Evolutionary conservation across 1,140 invertebrate genomes (phyloP), one percentile per base, ranked within the genome.

Genomic region (Varroa destructor): DNA sequence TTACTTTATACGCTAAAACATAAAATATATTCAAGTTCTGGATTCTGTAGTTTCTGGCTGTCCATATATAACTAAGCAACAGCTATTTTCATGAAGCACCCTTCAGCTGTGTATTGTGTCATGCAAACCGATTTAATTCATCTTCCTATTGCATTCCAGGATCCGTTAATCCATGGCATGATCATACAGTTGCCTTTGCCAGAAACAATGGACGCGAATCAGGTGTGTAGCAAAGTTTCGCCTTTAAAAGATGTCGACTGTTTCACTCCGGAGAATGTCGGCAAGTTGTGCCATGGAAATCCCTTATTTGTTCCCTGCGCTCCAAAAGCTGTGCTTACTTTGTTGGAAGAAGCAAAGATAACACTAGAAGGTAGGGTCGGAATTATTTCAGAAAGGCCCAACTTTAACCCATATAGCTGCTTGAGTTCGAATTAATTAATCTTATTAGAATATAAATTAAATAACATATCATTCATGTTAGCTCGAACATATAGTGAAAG

Each of bases 241-340:
- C 88, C 88, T 0, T 79, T 82, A 0, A 95, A 95, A 81, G 91
- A 95, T 84, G 90, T 95, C 0, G 92, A 94, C 82, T 91, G 91
- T 43, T 93, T 94, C 76, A 76, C 79, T 74, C 74, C 78, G 6
- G 72, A 79, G 10, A 80, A 80, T 72, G 76, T 80, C 43, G 79
- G 79, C 0, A 56, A 72, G 10, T 25, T 73, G 6, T 43, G 40
- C 36, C 73, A 73, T 25, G 70, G 73, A 14, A 73, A 55, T 55
- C 70, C 70, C 3, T 12, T 71, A 12, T 55, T 71, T 6, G 40
- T 51, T 37, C 70, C 70, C 4, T 71, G 89, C 2, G 93, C 91
- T 70, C 87, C 90, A 1, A 79, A 89, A 42, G 91, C 85, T 74
- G 88, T 94, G 0, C 77, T 80, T 74, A 73, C 61, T 14, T 25